Evolutionary conservation across 2,797 vertebrate species (phyloP), one percentile per base, ranked within the genome.

Genomic region (Alcedo atthis): DNA sequence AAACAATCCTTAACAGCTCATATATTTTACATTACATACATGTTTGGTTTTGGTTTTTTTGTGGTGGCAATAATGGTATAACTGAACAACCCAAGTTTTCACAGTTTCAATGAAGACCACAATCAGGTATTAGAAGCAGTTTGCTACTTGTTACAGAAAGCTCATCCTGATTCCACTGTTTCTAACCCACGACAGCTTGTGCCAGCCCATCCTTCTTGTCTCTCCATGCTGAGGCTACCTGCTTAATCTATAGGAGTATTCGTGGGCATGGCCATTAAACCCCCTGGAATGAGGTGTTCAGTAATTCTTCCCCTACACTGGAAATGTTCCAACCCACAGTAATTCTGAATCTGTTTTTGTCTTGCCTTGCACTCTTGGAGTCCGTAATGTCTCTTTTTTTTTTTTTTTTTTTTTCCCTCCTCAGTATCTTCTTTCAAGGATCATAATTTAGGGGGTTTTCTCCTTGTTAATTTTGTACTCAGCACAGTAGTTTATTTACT

Each of bases 401-500:
- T n/a, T 46, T 68, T 8, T n/a, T 46, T 68, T 8, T 30, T 49
- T 68, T 8, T n/a, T 61, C 30, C 75, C 9, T 59, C 15, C 21
- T 71, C 26, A 8, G 19, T 16, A 46, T 21, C 1, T 2, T 7
- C 9, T 55, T 92, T 54, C 24, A 57, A 79, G 86, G 21, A 18
- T 32, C 20, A 42, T 71, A 54, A 64, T 58, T 49, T 14, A 49
- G 18, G 22, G 0, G 7, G 7, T n/a, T 0, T 1, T 16, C 37
- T 1, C 3, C 8, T 46, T 53, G 7, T 42, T 69, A 43, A 12
- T 57, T 87, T 94, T 86, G 15, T 49, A 30, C 40, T 19, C 28
- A 89, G 18, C 10, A 3, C 14, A 20, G 43, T 49, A 6, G 2
- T 68, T 78, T 62, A 12, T 73, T 85, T 83, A 62, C 15, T 63